Evolutionary conservation across 2,113 vertebrate species (phyloP).

Genomic region (Halcyon senegalensis): DNA sequence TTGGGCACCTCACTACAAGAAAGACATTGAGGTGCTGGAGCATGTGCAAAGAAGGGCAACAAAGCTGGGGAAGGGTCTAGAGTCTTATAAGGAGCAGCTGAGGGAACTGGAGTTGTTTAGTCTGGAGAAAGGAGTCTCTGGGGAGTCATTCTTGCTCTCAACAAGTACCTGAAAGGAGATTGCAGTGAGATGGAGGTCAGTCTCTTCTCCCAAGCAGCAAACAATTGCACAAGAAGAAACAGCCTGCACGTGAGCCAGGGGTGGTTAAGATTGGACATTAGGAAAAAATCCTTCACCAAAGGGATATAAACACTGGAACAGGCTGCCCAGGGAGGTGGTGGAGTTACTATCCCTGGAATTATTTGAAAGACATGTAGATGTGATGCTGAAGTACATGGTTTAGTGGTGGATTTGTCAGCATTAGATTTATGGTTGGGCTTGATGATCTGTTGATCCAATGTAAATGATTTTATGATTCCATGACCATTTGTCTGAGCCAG

Average conservation of each 20-base stretch:
- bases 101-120: neutral
- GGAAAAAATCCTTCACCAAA: neutral
- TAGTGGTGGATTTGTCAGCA: neutral
- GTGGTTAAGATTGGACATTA: neutral
- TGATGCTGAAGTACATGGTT: too few relatives aligned
- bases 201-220: too few relatives aligned
- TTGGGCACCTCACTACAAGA: too few relatives aligned
- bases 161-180: too few relatives aligned
- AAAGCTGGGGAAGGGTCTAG: neutral
- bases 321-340: neutral
- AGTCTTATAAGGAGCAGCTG: neutral
- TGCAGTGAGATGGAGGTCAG: neutral
- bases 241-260: neutral
- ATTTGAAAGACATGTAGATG: neutral
- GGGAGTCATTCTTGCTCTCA: neutral
- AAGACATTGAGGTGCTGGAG: neutral
- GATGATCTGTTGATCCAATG: neutral
- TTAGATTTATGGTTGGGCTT: neutral
- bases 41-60: neutral
- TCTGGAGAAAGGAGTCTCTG: neutral
- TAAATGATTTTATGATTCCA: neutral
- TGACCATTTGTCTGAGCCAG: neutral
- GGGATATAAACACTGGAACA: neutral
- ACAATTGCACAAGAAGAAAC: neutral
- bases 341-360: neutral